Evolutionary conservation across 1,140 invertebrate genomes (phyloP), one percentile per base, ranked within the genome.

Genomic region (Chrysomallon squamiferum): DNA sequence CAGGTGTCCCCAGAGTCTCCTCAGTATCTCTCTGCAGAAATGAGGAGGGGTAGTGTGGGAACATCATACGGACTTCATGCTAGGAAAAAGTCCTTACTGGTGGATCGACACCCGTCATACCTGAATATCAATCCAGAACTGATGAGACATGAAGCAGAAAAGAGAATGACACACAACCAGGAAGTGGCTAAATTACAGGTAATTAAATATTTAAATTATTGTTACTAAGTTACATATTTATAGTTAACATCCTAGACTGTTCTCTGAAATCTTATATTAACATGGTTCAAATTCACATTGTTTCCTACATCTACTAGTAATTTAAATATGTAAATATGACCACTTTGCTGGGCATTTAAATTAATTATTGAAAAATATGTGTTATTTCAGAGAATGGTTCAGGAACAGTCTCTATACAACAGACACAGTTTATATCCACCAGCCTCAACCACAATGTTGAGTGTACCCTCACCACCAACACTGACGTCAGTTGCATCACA

Each of bases 141-240:
- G 25, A 38, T 63, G 22, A 32, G 58, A 33, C 63, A 61, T 38
- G 43, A 50, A 25, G 38, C 65, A 33, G 7, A 56, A 18, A 59
- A 38, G 41, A 70, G 30, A 49, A 38, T 38, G 6, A 22, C 38
- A 20, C 49, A 66, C 22, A 13, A 62, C 33, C 92, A 94, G 45
- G 76, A 56, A 56, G 5, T 59, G 38, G 41, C 43, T 25, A 43
- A 47, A 35, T 29, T 69, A n/a, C 61, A 69, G 63, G 68, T 64
- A 29, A 63, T 60, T 13, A 11, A 41, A 41, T 54, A 20, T 47
- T n/a, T 15, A 47, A n/a, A n/a, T n/a, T n/a, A n/a, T n/a, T n/a
- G n/a, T n/a, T n/a, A n/a, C n/a, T n/a, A n/a, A n/a, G n/a, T n/a
- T n/a, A n/a, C n/a, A n/a, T n/a, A n/a, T n/a, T n/a, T n/a, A n/a